phyloP scores from a whole-genome alignment of 2,888 invertebrate genomes.

The Phlogophora meticulosa region DNA sequence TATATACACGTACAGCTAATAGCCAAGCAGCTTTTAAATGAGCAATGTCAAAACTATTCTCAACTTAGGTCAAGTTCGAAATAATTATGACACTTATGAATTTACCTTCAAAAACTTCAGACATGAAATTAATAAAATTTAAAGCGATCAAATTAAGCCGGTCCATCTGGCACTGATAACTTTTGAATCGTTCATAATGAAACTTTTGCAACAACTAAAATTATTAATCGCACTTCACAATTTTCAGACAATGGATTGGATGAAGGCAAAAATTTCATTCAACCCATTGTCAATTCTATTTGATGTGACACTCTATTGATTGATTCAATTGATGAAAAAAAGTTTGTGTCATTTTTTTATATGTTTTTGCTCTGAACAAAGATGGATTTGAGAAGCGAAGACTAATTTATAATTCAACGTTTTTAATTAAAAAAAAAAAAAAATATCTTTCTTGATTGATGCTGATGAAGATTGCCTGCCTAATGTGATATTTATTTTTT shows the following conservation, averaged over 20 bases:
- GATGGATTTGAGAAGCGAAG: slow-evolving; percentile 5
- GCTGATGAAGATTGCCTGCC: not conserved
- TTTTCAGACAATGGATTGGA: slow-evolving; percentile 35
- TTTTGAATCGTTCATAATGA: slow-evolving; percentile 56
- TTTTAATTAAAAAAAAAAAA: too few relatives aligned
- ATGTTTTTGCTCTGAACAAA: not conserved
- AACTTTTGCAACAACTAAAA: slow-evolving; percentile 50
- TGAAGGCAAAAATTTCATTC: slow-evolving; percentile 15
- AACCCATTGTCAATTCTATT: slow-evolving; percentile 22
- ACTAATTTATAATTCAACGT: too few relatives aligned
- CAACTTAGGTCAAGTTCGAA: not conserved
- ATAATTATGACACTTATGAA: slow-evolving; percentile 4
- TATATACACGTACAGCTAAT: too few relatives aligned
- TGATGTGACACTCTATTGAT: slow-evolving; percentile 3
- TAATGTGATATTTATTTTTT: not conserved
- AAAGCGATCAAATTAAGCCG: slow-evolving; percentile 34
- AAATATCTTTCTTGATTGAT: slow-evolving; percentile 1
- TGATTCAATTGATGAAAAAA: not conserved
- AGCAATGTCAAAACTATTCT: too few relatives aligned
- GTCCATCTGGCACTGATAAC: slow-evolving; percentile 46
- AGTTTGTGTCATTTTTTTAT: not conserved
- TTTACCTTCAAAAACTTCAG: slow-evolving; percentile 7
- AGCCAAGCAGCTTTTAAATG: too few relatives aligned
- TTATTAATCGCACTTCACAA: slow-evolving; percentile 44
- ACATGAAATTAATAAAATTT: slow-evolving; percentile 19